phyloP scores from a whole-genome alignment of 1,140 invertebrate species.

The Heliconius eleuchia region DNA sequence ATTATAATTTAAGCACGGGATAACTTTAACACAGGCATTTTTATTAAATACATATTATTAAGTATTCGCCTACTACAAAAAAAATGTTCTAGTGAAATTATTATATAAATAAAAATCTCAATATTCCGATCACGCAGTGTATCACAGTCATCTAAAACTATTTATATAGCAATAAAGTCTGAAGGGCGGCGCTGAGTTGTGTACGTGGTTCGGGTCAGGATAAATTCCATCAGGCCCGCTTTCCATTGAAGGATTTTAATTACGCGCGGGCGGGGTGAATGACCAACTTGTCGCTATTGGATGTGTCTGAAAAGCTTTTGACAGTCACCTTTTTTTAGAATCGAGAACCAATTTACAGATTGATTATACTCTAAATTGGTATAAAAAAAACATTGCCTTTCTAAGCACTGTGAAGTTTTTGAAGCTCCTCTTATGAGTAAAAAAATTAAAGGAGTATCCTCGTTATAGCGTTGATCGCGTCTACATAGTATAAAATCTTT shows the following conservation, averaged over 20 bases:
- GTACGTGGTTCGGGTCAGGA: conserved; percentile 58
- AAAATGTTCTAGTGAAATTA: background rate
- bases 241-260: conserved; percentile 80
- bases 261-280: conserved; percentile 66
- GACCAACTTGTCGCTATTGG: conserved; percentile 50
- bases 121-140: background rate
- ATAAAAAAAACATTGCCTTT: conserved; percentile 21
- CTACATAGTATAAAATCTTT: background rate
- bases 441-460: background rate
- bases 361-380: conserved; percentile 37
- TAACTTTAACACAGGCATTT: background rate
- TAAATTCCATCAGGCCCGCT: conserved; percentile 74
- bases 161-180: conserved; percentile 51
- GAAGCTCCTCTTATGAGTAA: conserved; percentile 3
- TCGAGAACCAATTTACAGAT: conserved; percentile 36
- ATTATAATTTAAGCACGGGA: background rate
- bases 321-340: conserved; percentile 48
- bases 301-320: conserved; percentile 57
- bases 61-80: background rate
- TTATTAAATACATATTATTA: background rate
- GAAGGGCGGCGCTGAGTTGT: conserved; percentile 66
- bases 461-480: background rate
- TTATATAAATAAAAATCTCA: conserved; percentile 8
- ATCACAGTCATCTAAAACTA: background rate
- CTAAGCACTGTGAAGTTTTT: conserved; percentile 16